These are phyloP conservation scores for Yponomeuta malinellus DNA, from an alignment of 2,888 invertebrate genomes.

Conservation along the genomic window DNA sequence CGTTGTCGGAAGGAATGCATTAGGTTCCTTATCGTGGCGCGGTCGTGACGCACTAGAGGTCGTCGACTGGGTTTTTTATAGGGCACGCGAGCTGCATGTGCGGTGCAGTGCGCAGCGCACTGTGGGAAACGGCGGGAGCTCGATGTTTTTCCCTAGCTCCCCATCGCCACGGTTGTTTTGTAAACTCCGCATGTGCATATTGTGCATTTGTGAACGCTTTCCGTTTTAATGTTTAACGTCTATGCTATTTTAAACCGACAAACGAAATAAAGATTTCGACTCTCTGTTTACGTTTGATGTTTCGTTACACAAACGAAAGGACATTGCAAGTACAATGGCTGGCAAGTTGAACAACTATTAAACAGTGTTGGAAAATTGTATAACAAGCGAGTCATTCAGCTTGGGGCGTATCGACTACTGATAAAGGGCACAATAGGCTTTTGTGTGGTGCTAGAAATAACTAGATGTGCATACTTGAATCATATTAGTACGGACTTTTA, in stretches of 20 bases:
- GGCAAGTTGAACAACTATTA: background rate
- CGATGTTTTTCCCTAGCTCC: conserved; percentile 24
- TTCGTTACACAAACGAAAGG: background rate
- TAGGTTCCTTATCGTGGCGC: conserved; percentile 6
- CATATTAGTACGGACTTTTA: background rate
- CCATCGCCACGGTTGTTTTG: conserved; percentile 12
- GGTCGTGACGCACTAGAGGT: conserved; percentile 58
- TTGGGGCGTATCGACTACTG: background rate
- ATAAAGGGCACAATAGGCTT: conserved; percentile 10
- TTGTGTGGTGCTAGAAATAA: background rate
- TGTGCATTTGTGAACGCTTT: conserved; percentile 4
- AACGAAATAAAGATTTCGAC: background rate
- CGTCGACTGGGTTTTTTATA: conserved; percentile 67
- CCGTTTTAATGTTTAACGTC: conserved; percentile 13
- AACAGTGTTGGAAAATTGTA: conserved; percentile 1
- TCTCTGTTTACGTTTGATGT: background rate
- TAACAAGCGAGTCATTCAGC: background rate
- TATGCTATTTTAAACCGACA: conserved; percentile 11
- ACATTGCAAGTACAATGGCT: background rate
- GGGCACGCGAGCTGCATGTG: conserved; percentile 43
- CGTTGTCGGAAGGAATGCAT: conserved; percentile 28
- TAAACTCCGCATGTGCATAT: conserved; percentile 5
- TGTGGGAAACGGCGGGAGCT: conserved; percentile 61
- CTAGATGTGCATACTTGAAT: background rate
- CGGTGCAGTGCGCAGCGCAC: conserved; percentile 33